A percentile compares a stretch with the other conserved stretches of the same genome.
Evolutionary conservation across 2,113 vertebrate species (phyloP).

Genomic region (Callorhinus ursinus): DNA sequence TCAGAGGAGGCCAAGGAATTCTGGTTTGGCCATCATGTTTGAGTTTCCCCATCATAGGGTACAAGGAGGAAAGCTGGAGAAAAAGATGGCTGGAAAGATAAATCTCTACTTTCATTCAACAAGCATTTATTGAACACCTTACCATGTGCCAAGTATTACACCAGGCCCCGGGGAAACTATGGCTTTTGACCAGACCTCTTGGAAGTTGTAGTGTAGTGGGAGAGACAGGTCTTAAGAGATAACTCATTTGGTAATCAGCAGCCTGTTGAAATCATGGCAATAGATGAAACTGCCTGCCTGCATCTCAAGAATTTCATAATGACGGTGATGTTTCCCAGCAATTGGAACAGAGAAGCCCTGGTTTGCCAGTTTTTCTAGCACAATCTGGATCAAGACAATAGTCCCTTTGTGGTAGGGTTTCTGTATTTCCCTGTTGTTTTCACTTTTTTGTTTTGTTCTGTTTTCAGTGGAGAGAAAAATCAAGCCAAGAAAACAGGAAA

Average conservation of each 20-base stretch:
- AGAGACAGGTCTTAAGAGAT: neutral
- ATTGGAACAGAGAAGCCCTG: neutral
- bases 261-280: neutral
- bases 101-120: neutral
- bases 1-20: neutral
- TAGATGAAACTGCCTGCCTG: neutral
- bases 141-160: neutral
- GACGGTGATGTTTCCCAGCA: neutral
- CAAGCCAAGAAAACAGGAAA: neutral
- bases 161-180: neutral
- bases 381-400: slow-evolving; percentile 28
- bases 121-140: neutral
- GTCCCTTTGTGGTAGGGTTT: slow-evolving; percentile 16
- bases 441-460: neutral
- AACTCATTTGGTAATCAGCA: neutral
- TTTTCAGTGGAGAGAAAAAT: slow-evolving; percentile 14
- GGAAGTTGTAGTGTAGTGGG: neutral
- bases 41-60: neutral
- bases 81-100: neutral
- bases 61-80: neutral
- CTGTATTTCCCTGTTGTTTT: slow-evolving; percentile 5
- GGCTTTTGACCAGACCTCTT: neutral
- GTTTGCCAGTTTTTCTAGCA: neutral
- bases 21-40: neutral
- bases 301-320: neutral